Conservation (phyloP, 2,113 vertebrate species). For the Caranx ignobilis region DNA sequence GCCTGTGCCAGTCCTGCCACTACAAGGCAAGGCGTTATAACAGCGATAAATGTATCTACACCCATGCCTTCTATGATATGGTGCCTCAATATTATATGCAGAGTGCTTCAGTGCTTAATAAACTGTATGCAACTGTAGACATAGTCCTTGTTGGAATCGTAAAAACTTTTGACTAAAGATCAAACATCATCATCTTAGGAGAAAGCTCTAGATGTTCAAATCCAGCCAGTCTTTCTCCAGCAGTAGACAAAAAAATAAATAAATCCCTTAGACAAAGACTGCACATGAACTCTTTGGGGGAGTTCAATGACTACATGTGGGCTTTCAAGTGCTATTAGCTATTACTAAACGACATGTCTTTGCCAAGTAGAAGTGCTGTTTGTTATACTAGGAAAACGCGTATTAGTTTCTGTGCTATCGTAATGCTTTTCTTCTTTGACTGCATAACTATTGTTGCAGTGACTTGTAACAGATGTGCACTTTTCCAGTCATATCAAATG, state of each 20-base stretch:
- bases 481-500: constrained; percentile 58
- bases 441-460: constrained; percentile 46
- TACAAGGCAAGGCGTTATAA: constrained; percentile 44
- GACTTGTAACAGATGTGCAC: constrained; percentile 72
- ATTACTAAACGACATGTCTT: constrained; percentile 43
- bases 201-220: constrained; percentile 24
- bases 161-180: constrained; percentile 31
- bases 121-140: constrained; percentile 67
- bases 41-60: constrained; percentile 58
- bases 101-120: constrained; percentile 71
- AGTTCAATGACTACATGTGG: constrained; percentile 28
- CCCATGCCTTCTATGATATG: constrained; percentile 71
- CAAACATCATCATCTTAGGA: constrained; percentile 3
- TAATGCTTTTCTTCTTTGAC: constrained; percentile 46
- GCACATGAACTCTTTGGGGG: constrained; percentile 41
- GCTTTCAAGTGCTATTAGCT: constrained; percentile 46
- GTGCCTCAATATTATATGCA: constrained; percentile 80
- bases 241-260: not conserved
- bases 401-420: constrained; percentile 39
- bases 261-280: constrained; percentile 10
- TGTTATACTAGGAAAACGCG: constrained; percentile 39
- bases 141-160: constrained; percentile 46
- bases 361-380: constrained; percentile 59
- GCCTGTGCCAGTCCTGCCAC: constrained; percentile 55
- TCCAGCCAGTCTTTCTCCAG: constrained; percentile 8